Base-by-base conservation (phyloP, 2,797 vertebrate genomes). In the Pipistrellus pipistrellus region DNA sequence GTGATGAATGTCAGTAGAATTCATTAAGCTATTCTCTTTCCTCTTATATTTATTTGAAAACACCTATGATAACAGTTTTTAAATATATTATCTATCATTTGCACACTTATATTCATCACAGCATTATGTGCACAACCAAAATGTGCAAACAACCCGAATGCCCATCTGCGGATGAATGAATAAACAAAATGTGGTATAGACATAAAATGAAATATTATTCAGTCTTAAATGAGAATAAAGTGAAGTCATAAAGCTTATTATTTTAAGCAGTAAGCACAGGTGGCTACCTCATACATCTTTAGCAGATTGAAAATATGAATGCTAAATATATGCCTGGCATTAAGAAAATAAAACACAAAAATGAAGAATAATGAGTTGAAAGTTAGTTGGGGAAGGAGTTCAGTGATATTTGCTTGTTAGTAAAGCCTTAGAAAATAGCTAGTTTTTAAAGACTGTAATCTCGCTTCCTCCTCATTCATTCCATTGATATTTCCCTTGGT, bases 331-430 rank as follows among this genome's bases (percentile, higher is more conserved):
- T 32, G 57, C n/a, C 15, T 77, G 59, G 44, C 51, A 38, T 6
- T 41, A 78, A 94, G 18, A 91, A 83, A 88, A 85, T 38, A 55
- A 81, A 91, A 85, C 17, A 83, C 68, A 92, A 90, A 84, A 92
- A 69, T 32, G 48, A 38, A 96, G 30, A 92, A 57, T 38, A 92
- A 89, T 59, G 12, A 84, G 72, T 30, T 13, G 51, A 35, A 81
- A 93, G 93, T 83, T 68, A 94, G 57, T 21, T 64, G 53, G 12
- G 46, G 57, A 53, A 94, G 27, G n/a, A 78, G 25, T 66, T 87
- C 38, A 41, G 46, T 21, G 21, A 48, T 23, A 76, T 35, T 76
- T 81, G 66, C 15, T 80, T 91, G 41, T 69, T 75, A 85, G 20
- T 62, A 93, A 89, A 91, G 38, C 6, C 81, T 93, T 68, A 94